Evolutionary conservation across 1,140 invertebrate genomes (phyloP), one percentile per base, ranked within the genome.

Genomic region (Papilio dardanus): DNA sequence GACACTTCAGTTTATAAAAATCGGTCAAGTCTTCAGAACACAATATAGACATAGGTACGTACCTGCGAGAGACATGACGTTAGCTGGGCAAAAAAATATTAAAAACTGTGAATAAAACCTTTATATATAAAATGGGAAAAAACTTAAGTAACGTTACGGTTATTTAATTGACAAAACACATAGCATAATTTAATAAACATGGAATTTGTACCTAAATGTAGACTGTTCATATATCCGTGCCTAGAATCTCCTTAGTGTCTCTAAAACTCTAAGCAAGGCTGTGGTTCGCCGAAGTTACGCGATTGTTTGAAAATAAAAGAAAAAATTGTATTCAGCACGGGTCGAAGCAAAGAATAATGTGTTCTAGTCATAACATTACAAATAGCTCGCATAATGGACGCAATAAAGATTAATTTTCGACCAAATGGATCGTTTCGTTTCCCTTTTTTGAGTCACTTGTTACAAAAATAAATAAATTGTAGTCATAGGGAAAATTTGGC

Each of bases 391-490:
- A 73, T 73, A 73, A 73, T 73, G 33, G 50, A 73, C 6, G 71
- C 28, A 35, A 73, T 73, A 58, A 73, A 73, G 71, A 73, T 73
- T 73, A 73, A 73, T 73, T 73, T 73, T 73, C 46, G 30, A 35
- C 7, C 35, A 50, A 73, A 50, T 73, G 50, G 71, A 50, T n/a
- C 71, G 42, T 71, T 71, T 31, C 10, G 42, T 46, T 30, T 71
- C 28, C 35, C 40, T 68, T 37, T 69, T 69, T 69, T 69, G 33
- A 71, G 71, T 73, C 58, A 58, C 16, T 73, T 30, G 71, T 73
- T 73, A 35, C 71, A 21, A 50, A 73, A 73, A 73, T 73, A 58
- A 73, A 73, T 73, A 73, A 73, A 73, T 58, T 54, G 71, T 73
- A 31, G n/a, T 50, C 28, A 73, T 73, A 73, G 12, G 21, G 40